A percentile compares a stretch with the other conserved stretches of the same genome.
These are phyloP conservation scores for Leptarthrus brevirostris DNA, from an alignment of 2,888 invertebrate species.

Conservation along the genomic window DNA sequence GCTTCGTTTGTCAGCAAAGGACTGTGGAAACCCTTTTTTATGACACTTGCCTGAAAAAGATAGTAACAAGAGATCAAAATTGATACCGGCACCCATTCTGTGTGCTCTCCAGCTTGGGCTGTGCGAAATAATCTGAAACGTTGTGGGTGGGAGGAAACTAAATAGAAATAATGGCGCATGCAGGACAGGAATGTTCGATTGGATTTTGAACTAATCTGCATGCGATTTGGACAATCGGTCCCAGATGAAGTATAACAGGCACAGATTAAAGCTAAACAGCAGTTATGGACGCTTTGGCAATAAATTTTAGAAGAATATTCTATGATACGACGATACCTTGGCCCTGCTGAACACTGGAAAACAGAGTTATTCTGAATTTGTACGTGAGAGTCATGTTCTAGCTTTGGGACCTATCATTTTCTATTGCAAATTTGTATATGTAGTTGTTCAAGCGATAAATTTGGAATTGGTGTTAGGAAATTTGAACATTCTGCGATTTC, in stretches of 20 bases:
- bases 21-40: constrained; percentile 45
- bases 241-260: constrained; percentile 50
- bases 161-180: constrained; percentile 48
- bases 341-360: constrained; percentile 1
- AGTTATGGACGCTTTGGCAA: constrained; percentile 45
- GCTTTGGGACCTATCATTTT: constrained; percentile 26
- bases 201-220: constrained; percentile 49
- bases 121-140: constrained; percentile 13
- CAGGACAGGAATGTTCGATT: constrained; percentile 48
- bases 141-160: constrained; percentile 34
- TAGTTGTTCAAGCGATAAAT: no score
- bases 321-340: constrained; percentile 26
- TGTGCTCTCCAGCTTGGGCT: not conserved
- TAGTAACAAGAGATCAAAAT: constrained; percentile 44
- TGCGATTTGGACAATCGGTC: constrained; percentile 50
- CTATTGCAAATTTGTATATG: constrained; percentile 7
- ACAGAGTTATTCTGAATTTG: constrained; percentile 10
- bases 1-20: constrained; percentile 33
- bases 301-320: constrained; percentile 37
- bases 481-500: no score
- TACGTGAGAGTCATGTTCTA: constrained; percentile 28
- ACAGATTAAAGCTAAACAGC: constrained; percentile 49
- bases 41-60: constrained; percentile 47
- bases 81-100: constrained; percentile 6
- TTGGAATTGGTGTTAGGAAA: no score